Evolutionary conservation across 2,113 vertebrate species (phyloP), one percentile per base, ranked within the genome.

Genomic region (Hucho hucho): DNA sequence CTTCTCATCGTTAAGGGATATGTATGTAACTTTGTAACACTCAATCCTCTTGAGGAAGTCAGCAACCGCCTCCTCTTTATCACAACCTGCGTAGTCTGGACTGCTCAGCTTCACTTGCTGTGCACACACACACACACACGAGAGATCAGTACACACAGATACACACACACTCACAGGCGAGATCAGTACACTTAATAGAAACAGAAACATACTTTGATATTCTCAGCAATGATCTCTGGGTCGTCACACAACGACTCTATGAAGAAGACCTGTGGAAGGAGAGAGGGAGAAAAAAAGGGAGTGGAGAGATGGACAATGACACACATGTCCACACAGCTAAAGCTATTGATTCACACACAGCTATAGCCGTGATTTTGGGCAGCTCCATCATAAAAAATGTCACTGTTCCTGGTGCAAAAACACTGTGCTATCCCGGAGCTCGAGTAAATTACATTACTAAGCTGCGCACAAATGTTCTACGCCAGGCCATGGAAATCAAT

Each of bases 81-180:
- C 93, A n/a, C 94, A 95, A 90, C 90, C 91, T 1, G 76, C 65
- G 28, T 98, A 98, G 81, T 97, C 95, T 0, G 95, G 96, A 72
- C 96, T 96, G 84, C 93, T 94, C 47, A 98, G 92, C 90, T 97
- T 97, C 79, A 98, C 96, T 94, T 98, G 94, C 96, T 97, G 26
- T 9, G 47, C 13, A 66, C 46, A 67, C 43, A 69, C 20, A 46
- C 14, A 67, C 20, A 69, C 4, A 29, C 32, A 43, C 12, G 26
- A 69, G 5, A 63, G 14, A 63, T 20, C 16, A 53, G 43, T 4
- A 76, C 12, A 75, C 2, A 32, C 64, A 29, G 7, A 64, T n/a
- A n/a, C 14, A 37, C 16, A 53, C 14, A 71, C 6, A 64, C 16
- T 29, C 4, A 28, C 11, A 53, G 49, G 14, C 3, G 4, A 53